Base-by-base conservation (phyloP, 2,888 invertebrate genomes). In the Tenthredo distinguenda region DNA sequence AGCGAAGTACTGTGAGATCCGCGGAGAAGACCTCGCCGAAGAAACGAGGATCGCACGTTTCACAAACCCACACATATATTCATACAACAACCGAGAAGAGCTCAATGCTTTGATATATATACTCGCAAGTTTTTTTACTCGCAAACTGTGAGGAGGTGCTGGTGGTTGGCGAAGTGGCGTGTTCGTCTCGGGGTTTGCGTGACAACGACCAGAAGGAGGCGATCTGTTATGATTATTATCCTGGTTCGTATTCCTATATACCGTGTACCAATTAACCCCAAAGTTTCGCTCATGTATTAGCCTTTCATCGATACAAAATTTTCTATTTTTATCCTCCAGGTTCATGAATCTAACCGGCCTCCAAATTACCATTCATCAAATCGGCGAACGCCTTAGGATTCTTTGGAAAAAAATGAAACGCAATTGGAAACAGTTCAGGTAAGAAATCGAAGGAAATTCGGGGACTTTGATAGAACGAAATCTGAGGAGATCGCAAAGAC, bases 191-290 rank as follows among this genome's bases (percentile, higher is more conserved):
- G 85, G 55, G 86, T 65, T 87, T 85, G 87, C 86, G 86, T 87
- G 87, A 87, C 87, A 83, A 77, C 55, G 68, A 43, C 71, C 79
- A 81, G 83, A 68, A 71, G 68, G 83, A 65, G 85, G 71, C 40
- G 71, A 71, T 84, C 71, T 79, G 76, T 62, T 82, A 81, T 83
- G 83, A 87, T 87, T 87, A 87, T 84, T 83, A 86, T 87, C 79
- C n/a, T 18, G 31, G 31, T 87, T 76, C 55, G 50, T 21, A 77
- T 77, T 77, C 77, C 34, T 77, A 68, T 68, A 77, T 77, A 77
- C 77, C 55, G 77, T 77, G 77, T 77, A 50, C n/a, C 50, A 34
- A 77, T 77, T 55, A 55, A 55, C 55, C 77, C 50, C 18, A 34
- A 77, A 77, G 77, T 77, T 50, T 77, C 12, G 34, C 31, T 10